Evolutionary conservation across 53 echinoderm and acorn worm genomes (phyloP), one percentile per base, ranked within the genome.

Genomic region (Patiria pectinifera): DNA sequence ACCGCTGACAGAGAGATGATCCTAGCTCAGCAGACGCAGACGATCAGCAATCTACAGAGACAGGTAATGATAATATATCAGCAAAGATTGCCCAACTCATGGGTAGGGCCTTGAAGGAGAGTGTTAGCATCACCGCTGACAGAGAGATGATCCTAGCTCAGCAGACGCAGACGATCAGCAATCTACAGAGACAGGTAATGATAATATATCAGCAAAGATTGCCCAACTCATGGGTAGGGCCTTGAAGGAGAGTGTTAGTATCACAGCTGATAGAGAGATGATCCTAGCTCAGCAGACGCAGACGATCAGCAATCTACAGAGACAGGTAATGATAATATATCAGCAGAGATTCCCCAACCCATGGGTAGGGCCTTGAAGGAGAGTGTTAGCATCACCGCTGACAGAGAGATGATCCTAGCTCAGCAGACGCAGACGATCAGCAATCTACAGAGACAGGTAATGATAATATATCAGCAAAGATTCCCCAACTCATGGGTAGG

Each of bases 1-100:
- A 99, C 99, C 35, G 99, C 99, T 45, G 99, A 99, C 69, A 95
- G 99, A 71, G 99, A 99, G 89, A 97, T 95, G 95, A 89, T 99
- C 47, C 92, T 99, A 80, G 97, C 97, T 58, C 96, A 96, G 76
- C 99, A 99, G 95, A 97, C 97, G 19, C 95, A 96, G 90, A 88
- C 95, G 59, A 91, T 99, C 80, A 93, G 93, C 60, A 96, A 95
- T 71, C 94, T 97, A 48, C 93, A 95, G 84, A 97, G 94, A 94
- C 97, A 97, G 94, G 97, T 97, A 21, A 53, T 5, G 53, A 8
- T 35, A 35, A 35, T 35, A 35, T 35, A 35, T 35, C 35, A 35
- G 0, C 35, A 35, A 35, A 35, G 35, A 35, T 35, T 35, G 0
- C 35, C 35, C 35, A 35, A 35, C 35, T 35, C 35, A 35, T 35